Evolutionary conservation across 2,113 vertebrate species (phyloP).

Genomic region (Pimephales promelas): DNA sequence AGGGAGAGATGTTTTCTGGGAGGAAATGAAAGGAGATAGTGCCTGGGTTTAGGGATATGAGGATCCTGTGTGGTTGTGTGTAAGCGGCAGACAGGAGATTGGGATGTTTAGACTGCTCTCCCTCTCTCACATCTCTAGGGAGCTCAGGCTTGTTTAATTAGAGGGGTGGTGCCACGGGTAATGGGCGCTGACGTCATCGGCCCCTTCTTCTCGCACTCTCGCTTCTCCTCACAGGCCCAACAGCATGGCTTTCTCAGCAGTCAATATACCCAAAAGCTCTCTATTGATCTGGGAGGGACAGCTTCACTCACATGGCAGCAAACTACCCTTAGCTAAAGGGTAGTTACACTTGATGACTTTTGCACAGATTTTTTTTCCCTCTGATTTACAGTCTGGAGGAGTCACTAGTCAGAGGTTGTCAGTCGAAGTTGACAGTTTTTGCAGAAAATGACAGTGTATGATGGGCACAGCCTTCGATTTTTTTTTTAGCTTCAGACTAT

Average conservation of each 20-base stretch:
- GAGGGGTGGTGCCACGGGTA: constrained; percentile 46
- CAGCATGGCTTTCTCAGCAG: constrained; percentile 37
- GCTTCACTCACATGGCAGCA: constrained; percentile 29
- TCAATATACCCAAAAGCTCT: constrained; percentile 44
- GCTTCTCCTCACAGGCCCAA: not conserved
- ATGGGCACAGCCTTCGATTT: not conserved
- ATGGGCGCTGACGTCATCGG: constrained; percentile 45
- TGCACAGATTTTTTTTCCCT: not conserved
- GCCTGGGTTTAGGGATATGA: constrained; percentile 36
- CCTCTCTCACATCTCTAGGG: constrained; percentile 49
- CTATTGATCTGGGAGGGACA: constrained; percentile 54
- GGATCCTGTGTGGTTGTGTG: constrained; percentile 31
- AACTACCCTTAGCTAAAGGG: constrained; percentile 19
- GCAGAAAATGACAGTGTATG: not conserved
- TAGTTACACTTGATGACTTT: not conserved
- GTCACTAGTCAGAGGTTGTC: not conserved
- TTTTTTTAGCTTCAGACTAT: not conserved
- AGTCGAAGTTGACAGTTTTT: not conserved
- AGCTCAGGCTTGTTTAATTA: constrained; percentile 55
- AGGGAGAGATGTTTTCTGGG: constrained; percentile 38
- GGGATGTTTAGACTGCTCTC: constrained; percentile 57
- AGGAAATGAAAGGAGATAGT: constrained; percentile 51
- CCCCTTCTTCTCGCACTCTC: not conserved
- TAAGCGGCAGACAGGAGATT: constrained; percentile 42
- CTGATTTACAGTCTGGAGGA: not conserved